Percentiles rank a stretch among this genome's conserved stretches.
phyloP scores from a whole-genome alignment of 1,140 invertebrate genomes.

The Philopotamus ludificatus region DNA sequence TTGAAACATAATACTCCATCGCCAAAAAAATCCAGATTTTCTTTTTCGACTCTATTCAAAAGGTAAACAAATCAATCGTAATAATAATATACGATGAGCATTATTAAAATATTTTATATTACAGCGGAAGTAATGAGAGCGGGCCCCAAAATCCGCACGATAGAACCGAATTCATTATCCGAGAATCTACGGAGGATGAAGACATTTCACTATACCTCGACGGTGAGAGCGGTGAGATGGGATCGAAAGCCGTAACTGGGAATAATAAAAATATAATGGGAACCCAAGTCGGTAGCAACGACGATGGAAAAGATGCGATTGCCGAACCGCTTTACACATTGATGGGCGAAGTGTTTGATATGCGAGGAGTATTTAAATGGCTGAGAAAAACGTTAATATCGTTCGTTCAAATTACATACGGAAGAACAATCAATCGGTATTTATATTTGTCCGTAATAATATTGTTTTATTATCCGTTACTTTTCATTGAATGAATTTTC shows the following conservation, averaged over 20 bases:
- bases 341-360: conserved; percentile 86
- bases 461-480: conserved; percentile 12
- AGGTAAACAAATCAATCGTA: conserved; percentile 50
- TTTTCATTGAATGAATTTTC: conserved; percentile 24
- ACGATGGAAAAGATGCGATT: conserved; percentile 75
- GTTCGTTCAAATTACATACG: conserved; percentile 90
- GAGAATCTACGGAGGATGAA: conserved; percentile 64
- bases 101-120: conserved; percentile 22
- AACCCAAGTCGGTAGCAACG: conserved; percentile 47
- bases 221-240: conserved; percentile 53
- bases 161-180: conserved; percentile 43
- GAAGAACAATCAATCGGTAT: conserved; percentile 85
- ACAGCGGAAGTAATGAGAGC: conserved; percentile 39
- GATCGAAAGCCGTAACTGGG: conserved; percentile 46
- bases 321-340: conserved; percentile 85
- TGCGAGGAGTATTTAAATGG: conserved; percentile 84
- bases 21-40: conserved; percentile 80
- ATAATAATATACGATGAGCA: neutral
- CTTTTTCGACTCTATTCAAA: conserved; percentile 82
- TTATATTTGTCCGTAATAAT: conserved; percentile 23
- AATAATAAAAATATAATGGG: conserved; percentile 41
- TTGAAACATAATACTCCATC: conserved; percentile 73
- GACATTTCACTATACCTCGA: conserved; percentile 73
- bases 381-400: conserved; percentile 82
- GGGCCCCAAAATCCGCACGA: conserved; percentile 29